Evolutionary conservation across 1,140 invertebrate genomes (phyloP), one percentile per base, ranked within the genome.

Genomic region (Brachionus rotundiformis): DNA sequence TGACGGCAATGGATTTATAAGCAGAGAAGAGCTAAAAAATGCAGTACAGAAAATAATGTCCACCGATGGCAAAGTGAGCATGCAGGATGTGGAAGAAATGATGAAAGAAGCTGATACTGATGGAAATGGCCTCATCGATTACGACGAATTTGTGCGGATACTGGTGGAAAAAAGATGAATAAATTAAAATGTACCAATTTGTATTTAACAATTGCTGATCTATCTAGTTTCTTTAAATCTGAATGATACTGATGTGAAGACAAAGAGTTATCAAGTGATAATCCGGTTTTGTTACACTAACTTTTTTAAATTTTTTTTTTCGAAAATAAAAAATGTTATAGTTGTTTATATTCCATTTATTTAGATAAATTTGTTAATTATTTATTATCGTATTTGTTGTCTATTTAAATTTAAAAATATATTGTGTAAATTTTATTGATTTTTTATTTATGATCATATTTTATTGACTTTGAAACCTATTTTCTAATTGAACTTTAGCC

Each of bases 1-100:
- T 0, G 76, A 79, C 16, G 76, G 76, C 8, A 79, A 79, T 63
- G 76, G 76, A 23, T 79, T 11, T 19, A 79, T 79, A 11, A 59
- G 44, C 23, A 19, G 76, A 3, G 76, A 79, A 41, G 76, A 79
- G 47, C 47, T 79, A 10, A 79, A 59, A 63, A 33, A 59, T 3
- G 76, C 76, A 13, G 76, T 79, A 10, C 25, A 63, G 23, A 59
- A 79, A 79, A 79, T 79, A 36, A 79, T 79, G 76, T 79, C 76
- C 10, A 63, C 76, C 2, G 76, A 79, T 63, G 47, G 76, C 36
- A 54, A 19, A 41, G 54, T 79, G n/a, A 79, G 76, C 25, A 31
- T 31, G 19, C 76, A 79, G 31, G 76, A 79, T 59, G 76, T 79
- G n/a, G 76, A 79, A 59, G 76, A 79, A 54, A 81, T 81, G 79